These are phyloP conservation scores for Villa cingulata DNA, from an alignment of 2,888 invertebrate genomes.

Conservation along the genomic window DNA sequence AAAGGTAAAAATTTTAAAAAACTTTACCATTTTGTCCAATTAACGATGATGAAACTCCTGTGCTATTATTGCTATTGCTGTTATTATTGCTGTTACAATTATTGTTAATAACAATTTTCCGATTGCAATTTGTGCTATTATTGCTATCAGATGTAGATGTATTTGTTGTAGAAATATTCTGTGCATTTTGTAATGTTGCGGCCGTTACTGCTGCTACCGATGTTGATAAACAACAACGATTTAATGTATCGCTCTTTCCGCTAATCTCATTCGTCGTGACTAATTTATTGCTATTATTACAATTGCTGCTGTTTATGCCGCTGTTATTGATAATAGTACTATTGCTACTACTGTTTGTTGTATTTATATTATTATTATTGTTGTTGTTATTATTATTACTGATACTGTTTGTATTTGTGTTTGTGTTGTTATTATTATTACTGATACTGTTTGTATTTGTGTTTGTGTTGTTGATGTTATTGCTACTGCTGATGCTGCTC, in stretches of 20 bases:
- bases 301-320: not conserved
- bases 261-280: conserved; percentile 5
- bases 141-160: not conserved
- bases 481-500: conserved; percentile 14
- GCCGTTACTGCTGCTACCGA: too few species aligned
- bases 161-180: too few species aligned
- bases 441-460: conserved; percentile 5
- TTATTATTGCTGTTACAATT: conserved; percentile 10
- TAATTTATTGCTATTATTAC: conserved; percentile 4
- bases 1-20: too few species aligned
- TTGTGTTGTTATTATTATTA: not conserved
- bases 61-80: conserved; percentile 15
- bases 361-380: not conserved
- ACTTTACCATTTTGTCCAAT: conserved; percentile 20
- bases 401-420: conserved; percentile 5
- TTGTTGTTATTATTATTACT: not conserved
- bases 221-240: not conserved
- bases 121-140: not conserved
- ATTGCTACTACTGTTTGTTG: not conserved
- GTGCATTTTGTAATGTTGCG: not conserved
- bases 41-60: conserved; percentile 14
- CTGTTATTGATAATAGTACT: too few species aligned
- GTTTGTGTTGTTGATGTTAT: not conserved
- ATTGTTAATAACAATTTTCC: too few species aligned
- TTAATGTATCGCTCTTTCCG: conserved; percentile 1